Base-by-base conservation (phyloP, 2,797 vertebrate genomes). In the Decapterus maruadsi region DNA sequence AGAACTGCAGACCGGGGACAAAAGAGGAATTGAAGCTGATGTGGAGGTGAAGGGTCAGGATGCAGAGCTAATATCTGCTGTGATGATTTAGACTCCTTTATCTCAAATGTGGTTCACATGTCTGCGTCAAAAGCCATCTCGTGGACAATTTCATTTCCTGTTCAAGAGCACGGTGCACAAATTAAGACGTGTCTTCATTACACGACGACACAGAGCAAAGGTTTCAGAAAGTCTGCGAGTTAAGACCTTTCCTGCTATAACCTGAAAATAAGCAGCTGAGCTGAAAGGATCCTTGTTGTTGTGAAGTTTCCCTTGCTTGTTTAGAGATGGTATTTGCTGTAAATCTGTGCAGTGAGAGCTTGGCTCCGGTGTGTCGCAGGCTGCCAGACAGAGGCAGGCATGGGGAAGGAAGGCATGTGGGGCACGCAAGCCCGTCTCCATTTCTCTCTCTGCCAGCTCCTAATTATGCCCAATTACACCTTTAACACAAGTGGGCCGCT, bases 381-480 rank as follows among this genome's bases (percentile, higher is more conserved):
- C 84, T 80, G 83, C 83, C 89, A 90, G 82, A 87, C 63, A 36
- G 65, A 89, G 65, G 80, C 80, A 83, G 79, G 78, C 85, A 75
- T 77, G 75, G 68, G 79, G 78, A 77, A 83, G 68, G 80, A 82
- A 89, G 80, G 82, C 88, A 89, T 84, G 61, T 63, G 58, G 86
- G 84, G 72, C 81, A 88, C 31, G 80, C 78, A 82, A 81, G 87
- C 80, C 77, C 54, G 22, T 86, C 90, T 86, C 69, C 75, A 84
- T 90, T 85, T 90, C 88, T 86, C 76, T 83, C 86, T 89, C 77
- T 93, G 92, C 92, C 94, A 94, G 92, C 77, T 86, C 80, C 82
- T 92, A 94, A 95, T 95, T 93, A 92, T 91, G 85, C 91, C 93
- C 92, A 92, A 94, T 95, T 95, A 95, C 92, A 95, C 90, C 92